Base-by-base conservation (phyloP, 1,140 invertebrate species). In the Psilanteris sp. region DNA sequence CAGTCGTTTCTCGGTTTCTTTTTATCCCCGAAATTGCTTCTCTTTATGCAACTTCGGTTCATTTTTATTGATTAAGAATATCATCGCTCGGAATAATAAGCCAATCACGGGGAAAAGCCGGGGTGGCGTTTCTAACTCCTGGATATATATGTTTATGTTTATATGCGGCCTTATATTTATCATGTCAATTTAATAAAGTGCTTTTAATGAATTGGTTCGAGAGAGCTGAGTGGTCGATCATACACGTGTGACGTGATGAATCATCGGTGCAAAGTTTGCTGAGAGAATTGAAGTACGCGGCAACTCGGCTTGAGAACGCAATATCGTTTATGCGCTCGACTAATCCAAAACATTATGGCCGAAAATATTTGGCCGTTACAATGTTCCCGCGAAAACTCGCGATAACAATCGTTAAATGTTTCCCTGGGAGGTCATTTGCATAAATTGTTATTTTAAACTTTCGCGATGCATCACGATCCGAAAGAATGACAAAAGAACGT, bases 111-210 rank as follows among this genome's bases (percentile, higher is more conserved):
- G n/a, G n/a, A n/a, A n/a, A n/a, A n/a, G n/a, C n/a, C n/a, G n/a
- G n/a, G n/a, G n/a, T n/a, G n/a, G n/a, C n/a, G n/a, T n/a, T n/a
- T n/a, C n/a, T n/a, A n/a, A n/a, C n/a, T n/a, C n/a, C n/a, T n/a
- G n/a, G n/a, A n/a, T n/a, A n/a, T n/a, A 29, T 44, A 22, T 32
- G 27, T 39, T 37, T 36, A 48, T 64, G 43, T 61, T 61, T 61
- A 46, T 67, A 14, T 34, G 32, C 46, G 27, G 44, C 24, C 22
- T 20, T 64, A 66, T 59, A 67, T 76, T 59, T 57, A 37, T 59
- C 50, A 57, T 78, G 79, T 83, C 81, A 83, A 86, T 86, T 85
- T 81, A 83, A 84, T 84, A 86, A 85, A 86, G 85, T 86, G 85
- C 82, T 79, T 80, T 79, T 86, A 84, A 83, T 85, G 83, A 82